A percentile compares a stretch with the other conserved stretches of the same genome.
Evolutionary conservation across 2,113 vertebrate genomes (phyloP).

Genomic region (Herpetotheres cachinnans): DNA sequence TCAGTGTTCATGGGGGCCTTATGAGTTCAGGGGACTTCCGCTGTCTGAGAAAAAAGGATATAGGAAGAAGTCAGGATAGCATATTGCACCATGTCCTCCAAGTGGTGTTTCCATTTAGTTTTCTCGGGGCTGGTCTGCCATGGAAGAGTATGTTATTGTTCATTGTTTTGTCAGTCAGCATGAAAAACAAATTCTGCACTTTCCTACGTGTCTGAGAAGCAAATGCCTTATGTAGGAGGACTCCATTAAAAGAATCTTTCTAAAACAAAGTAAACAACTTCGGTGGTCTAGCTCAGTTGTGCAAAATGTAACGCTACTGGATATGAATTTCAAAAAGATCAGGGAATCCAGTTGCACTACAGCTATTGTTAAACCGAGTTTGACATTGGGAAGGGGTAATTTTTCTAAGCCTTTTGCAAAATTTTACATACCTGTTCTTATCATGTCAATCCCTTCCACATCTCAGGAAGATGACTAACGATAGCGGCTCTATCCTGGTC

Average conservation of each 20-base stretch:
- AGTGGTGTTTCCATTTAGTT: background rate
- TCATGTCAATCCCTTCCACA: background rate
- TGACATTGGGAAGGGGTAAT: background rate
- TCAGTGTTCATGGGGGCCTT: background rate
- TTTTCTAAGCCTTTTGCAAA: background rate
- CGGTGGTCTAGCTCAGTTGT: background rate
- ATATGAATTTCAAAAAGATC: background rate
- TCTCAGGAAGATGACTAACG: background rate
- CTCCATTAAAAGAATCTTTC: background rate
- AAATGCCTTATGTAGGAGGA: fast-evolving
- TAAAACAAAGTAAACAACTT: background rate
- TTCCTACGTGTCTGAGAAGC: background rate
- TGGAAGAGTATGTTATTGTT: background rate
- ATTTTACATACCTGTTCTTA: background rate
- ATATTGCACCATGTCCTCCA: background rate
- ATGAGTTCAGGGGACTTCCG: background rate
- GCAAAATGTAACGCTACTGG: background rate
- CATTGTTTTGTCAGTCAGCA: background rate
- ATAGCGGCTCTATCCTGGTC: background rate
- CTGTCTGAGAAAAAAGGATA: background rate
- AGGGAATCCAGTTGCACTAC: background rate
- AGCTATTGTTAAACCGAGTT: background rate
- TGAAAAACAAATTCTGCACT: background rate
- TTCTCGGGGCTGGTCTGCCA: background rate
- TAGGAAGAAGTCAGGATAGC: background rate